These are phyloP conservation scores for Norana najaformis DNA, from an alignment of 2,888 invertebrate genomes.

Conservation along the genomic window DNA sequence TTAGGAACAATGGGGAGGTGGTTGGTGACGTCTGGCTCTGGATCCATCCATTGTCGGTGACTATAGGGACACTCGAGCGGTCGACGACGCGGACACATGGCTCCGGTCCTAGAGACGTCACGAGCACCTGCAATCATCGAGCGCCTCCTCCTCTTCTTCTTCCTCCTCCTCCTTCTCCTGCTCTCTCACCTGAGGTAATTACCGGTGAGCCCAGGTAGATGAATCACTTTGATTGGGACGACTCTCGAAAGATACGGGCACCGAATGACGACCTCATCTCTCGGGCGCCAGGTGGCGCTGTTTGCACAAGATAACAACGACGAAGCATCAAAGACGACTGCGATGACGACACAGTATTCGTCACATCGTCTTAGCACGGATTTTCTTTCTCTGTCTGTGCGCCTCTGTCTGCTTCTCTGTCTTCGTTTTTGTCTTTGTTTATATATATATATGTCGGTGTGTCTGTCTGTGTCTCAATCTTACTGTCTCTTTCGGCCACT, in stretches of 20 bases:
- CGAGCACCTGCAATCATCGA: background rate
- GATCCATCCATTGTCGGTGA: background rate
- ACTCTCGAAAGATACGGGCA: background rate
- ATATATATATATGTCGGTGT: too few species aligned
- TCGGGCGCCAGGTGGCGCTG: background rate
- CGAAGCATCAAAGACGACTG: background rate
- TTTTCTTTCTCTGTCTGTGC: too few species aligned
- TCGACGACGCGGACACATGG: background rate
- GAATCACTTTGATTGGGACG: slow-evolving; percentile 6
- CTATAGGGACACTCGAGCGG: background rate
- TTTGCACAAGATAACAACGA: background rate
- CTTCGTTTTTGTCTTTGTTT: too few species aligned
- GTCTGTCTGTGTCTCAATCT: background rate
- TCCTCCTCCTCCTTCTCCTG: background rate
- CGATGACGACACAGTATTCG: background rate
- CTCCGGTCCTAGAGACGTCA: background rate
- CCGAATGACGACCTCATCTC: background rate
- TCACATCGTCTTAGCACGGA: background rate
- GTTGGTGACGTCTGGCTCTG: background rate
- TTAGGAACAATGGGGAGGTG: background rate
- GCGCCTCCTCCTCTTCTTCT: background rate
- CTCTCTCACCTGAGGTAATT: background rate
- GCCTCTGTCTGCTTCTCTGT: background rate
- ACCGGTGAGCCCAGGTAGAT: slow-evolving; percentile 1
- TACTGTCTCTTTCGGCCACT: slow-evolving; percentile 13